phyloP scores from a whole-genome alignment of 2,113 vertebrate species.

The Albula goreensis region DNA sequence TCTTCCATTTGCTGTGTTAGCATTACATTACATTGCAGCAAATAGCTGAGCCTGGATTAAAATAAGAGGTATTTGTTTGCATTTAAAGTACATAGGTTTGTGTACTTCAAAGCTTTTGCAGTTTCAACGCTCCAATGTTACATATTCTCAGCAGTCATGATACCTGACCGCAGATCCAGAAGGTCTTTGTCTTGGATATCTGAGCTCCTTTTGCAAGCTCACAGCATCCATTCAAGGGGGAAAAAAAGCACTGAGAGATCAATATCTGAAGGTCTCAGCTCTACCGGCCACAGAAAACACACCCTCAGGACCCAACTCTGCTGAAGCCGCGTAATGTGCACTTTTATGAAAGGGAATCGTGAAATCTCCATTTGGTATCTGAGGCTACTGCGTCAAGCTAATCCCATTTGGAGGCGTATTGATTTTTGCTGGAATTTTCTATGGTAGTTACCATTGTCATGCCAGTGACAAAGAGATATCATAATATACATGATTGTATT shows the following conservation, averaged over 20 bases:
- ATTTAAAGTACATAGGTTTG: background rate
- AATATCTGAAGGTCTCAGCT: background rate
- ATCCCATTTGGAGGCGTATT: constrained; percentile 21
- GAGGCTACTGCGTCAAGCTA: constrained; percentile 8
- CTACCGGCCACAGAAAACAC: background rate
- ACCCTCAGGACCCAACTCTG: background rate
- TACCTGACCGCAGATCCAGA: background rate
- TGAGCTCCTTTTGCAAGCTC: background rate
- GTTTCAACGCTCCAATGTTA: background rate
- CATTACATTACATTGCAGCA: background rate
- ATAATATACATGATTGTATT: constrained; percentile 15
- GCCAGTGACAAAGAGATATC: constrained; percentile 13
- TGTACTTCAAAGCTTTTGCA: background rate
- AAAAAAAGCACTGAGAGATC: background rate
- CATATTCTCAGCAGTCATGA: background rate
- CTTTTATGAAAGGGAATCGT: constrained; percentile 20
- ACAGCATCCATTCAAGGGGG: background rate
- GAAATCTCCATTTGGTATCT: constrained; percentile 17
- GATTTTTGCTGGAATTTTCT: constrained; percentile 9
- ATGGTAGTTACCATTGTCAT: constrained; percentile 5
- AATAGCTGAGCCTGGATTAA: background rate
- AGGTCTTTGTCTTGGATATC: background rate
- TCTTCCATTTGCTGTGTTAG: too few relatives aligned
- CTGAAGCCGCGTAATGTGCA: constrained; percentile 5
- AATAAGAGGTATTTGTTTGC: background rate